phyloP scores from a whole-genome alignment of 1,140 invertebrate genomes.

The Drosophila arawakana region DNA sequence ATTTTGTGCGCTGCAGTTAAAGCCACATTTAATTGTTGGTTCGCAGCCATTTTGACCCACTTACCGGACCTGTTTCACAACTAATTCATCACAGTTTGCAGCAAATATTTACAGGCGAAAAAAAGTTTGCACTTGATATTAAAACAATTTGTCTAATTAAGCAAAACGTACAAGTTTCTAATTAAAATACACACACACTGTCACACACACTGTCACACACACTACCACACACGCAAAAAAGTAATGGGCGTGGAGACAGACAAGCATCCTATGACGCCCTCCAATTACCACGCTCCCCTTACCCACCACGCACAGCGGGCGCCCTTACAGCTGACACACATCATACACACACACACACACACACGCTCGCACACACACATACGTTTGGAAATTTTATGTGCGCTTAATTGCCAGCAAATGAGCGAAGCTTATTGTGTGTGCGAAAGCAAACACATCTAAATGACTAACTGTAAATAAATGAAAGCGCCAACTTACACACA shows the following conservation, averaged over 20 bases:
- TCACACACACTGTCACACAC: conserved; percentile 22
- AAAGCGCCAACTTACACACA: conserved; percentile 37
- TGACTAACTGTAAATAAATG: conserved; percentile 76
- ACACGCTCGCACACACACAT: conserved; percentile 20
- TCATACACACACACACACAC: conserved; percentile 7
- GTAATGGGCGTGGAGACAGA: conserved; percentile 13
- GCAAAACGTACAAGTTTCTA: conserved; percentile 80
- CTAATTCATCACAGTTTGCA: conserved; percentile 69
- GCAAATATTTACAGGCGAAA: background rate
- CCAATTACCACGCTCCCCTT: conserved; percentile 23
- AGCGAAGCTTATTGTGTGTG: conserved; percentile 58
- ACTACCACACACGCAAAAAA: background rate
- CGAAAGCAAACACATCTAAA: conserved; percentile 60
- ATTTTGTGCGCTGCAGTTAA: conserved; percentile 38
- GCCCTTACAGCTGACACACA: conserved; percentile 50
- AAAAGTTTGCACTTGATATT: conserved; percentile 72
- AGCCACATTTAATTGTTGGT: conserved; percentile 57
- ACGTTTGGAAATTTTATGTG: conserved; percentile 51
- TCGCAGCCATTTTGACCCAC: conserved; percentile 34
- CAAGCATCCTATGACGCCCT: conserved; percentile 10
- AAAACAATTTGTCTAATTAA: conserved; percentile 82
- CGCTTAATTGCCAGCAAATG: conserved; percentile 79
- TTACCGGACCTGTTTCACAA: conserved; percentile 37
- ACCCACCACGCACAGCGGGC: background rate
- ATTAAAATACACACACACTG: conserved; percentile 65